Conservation (phyloP, 1,140 invertebrate species). For the Chironomus striatipennis region DNA sequence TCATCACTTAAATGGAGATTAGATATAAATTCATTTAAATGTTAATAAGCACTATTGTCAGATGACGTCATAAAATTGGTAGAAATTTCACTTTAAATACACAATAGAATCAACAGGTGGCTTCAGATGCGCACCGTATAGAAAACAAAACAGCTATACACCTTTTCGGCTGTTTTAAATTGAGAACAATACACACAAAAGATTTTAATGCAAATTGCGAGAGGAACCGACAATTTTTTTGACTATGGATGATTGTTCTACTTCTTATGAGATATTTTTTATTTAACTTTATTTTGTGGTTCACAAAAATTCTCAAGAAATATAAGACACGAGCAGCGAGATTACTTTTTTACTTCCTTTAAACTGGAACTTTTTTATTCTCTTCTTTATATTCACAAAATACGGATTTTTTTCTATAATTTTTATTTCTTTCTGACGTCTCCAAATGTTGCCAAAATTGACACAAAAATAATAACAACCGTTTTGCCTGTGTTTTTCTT, state of each 20-base stretch:
- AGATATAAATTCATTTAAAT: conserved; percentile 5
- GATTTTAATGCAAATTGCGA: conserved; percentile 13
- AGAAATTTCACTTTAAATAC: neutral
- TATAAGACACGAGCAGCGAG: neutral
- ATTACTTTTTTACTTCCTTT: neutral
- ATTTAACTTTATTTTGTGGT: neutral
- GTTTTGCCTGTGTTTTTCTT: too few species aligned
- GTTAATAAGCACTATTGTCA: neutral
- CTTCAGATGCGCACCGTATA: neutral
- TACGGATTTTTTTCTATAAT: neutral
- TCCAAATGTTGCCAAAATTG: neutral
- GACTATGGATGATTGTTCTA: neutral
- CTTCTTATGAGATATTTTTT: too few species aligned
- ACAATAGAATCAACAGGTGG: neutral
- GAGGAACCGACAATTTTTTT: neutral
- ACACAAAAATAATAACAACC: neutral
- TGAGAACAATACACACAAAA: neutral
- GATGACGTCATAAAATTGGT: neutral
- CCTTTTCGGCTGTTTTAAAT: too few species aligned
- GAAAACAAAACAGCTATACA: neutral
- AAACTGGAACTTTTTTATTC: neutral
- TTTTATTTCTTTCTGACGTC: neutral
- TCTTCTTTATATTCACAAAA: neutral
- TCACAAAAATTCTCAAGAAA: neutral
- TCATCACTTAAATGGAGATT: neutral